A percentile compares a stretch with the other conserved stretches of the same genome.
These are phyloP conservation scores for Myotis daubentonii DNA, from an alignment of 2,797 vertebrate genomes.

Conservation along the genomic window DNA sequence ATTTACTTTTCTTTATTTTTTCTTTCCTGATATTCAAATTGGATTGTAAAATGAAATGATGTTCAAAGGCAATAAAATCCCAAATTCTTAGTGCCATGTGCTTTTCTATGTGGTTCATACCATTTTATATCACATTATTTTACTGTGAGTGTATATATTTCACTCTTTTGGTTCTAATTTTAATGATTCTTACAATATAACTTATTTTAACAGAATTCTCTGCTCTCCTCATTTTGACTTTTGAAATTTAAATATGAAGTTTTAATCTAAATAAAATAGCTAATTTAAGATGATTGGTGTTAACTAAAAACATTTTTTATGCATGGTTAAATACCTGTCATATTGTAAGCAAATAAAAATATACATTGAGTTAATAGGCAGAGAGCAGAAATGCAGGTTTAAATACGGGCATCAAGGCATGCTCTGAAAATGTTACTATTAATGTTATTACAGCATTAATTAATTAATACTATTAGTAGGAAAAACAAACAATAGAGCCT, in stretches of 20 bases:
- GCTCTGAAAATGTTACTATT: background rate
- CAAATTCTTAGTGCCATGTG: background rate
- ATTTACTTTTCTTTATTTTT: conserved; percentile 30
- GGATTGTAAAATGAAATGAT: conserved; percentile 1
- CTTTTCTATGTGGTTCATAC: background rate
- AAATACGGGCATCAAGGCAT: background rate
- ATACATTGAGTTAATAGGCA: background rate
- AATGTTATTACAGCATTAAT: background rate
- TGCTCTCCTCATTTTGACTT: background rate
- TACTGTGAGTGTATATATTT: background rate
- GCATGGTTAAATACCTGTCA: background rate
- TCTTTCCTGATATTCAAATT: background rate
- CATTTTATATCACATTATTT: background rate
- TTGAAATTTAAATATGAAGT: background rate
- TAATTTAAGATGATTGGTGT: background rate
- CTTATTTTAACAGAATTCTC: background rate
- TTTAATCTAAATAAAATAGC: background rate
- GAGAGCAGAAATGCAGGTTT: background rate
- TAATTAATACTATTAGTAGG: background rate
- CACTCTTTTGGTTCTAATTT: background rate
- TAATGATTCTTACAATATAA: background rate
- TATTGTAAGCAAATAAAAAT: background rate
- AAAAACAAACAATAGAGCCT: background rate
- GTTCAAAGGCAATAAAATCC: background rate
- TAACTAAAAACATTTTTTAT: background rate